Conservation (phyloP, 2,113 vertebrate genomes). For the Uria lomvia region DNA sequence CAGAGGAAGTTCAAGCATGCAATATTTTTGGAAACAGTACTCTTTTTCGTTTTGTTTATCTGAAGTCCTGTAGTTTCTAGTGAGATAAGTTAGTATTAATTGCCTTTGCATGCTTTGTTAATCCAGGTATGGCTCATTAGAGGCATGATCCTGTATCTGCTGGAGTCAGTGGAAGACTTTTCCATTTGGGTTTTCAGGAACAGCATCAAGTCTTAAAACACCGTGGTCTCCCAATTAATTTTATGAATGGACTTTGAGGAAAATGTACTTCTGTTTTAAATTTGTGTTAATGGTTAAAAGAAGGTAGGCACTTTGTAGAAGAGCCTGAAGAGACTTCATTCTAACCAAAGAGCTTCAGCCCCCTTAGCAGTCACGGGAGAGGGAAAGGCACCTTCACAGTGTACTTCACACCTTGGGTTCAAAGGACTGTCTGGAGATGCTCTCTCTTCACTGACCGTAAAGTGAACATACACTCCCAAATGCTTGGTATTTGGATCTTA, state of each 20-base stretch:
- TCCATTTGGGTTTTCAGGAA: background rate
- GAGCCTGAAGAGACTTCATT: background rate
- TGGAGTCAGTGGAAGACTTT: background rate
- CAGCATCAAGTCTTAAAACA: background rate
- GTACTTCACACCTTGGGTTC: background rate
- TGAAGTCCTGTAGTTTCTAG: background rate
- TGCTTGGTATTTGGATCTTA: background rate
- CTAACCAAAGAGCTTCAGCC: background rate
- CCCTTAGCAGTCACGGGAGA: background rate
- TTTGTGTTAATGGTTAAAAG: background rate
- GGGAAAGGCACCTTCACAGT: background rate
- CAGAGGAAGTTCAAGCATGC: rapidly evolving
- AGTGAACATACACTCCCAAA: background rate
- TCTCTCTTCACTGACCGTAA: background rate
- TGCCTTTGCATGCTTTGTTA: background rate
- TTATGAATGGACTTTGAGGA: background rate
- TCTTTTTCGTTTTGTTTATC: background rate
- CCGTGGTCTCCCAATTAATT: background rate
- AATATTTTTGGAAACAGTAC: background rate
- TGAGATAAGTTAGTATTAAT: background rate
- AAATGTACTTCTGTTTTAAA: background rate
- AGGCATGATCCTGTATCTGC: background rate
- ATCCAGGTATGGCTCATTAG: background rate
- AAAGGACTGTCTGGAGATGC: background rate
- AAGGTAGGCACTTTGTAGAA: rapidly evolving